Evolutionary conservation across 2,888 invertebrate genomes (phyloP), one percentile per base, ranked within the genome.

Genomic region (Sarcophaga caerulescens): DNA sequence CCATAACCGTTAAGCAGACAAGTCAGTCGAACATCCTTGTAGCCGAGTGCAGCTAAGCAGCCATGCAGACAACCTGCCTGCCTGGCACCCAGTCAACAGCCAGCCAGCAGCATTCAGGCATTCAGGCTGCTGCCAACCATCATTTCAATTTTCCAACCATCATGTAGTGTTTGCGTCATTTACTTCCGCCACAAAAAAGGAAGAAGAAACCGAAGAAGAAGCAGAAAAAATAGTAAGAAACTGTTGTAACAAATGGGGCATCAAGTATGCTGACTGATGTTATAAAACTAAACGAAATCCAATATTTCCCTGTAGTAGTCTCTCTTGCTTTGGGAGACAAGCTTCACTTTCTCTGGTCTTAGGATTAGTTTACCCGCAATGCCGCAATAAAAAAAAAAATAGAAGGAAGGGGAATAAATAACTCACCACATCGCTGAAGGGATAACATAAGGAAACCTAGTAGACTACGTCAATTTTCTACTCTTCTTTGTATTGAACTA

Each of bases 201-300:
- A 14, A 47, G 14, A 47, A 47, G 14, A 35, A 35, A 35, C n/a
- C n/a, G 35, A 8, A 35, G 35, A 35, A 35, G 35, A 8, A 35
- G 35, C 8, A 35, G 8, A 35, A 35, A 35, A 35, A 35, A 35
- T 35, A 2, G 35, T 35, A 35, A 35, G 5, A 52, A 81, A 59
- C 62, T 81, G 69, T 66, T 77, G 75, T 78, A 84, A 81, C 81
- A 86, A 86, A 86, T 86, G 86, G 78, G 86, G 84, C 86, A 86
- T 84, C 74, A 74, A 81, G 70, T 78, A 77, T 84, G 25, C 25
- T 25, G 25, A 25, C 25, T 25, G 25, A 25, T 84, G 78, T 74
- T 77, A 69, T 81, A 44, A 74, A 81, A 81, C 77, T 68, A 80
- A 77, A 77, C 76, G 74, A 60, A 70, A 45, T 70, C 59, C 60